Evolutionary conservation across 1,140 invertebrate species (phyloP).

Genomic region (Brachionus sp.): DNA sequence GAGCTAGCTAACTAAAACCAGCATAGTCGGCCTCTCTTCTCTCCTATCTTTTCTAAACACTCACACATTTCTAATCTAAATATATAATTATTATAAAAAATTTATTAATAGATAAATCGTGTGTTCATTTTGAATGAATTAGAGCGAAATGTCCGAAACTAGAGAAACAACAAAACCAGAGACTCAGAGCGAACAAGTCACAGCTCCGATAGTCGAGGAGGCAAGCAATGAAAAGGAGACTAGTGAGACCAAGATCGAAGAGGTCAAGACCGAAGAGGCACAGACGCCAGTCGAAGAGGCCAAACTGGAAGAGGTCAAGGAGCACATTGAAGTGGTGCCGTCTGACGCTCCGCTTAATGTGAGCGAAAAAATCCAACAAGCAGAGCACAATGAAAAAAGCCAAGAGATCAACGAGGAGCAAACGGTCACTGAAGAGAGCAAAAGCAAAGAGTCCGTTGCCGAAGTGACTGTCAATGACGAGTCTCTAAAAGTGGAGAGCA

Average conservation of each 20-base stretch:
- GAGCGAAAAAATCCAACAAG: not conserved
- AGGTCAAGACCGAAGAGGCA: not conserved
- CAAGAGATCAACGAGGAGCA: not conserved
- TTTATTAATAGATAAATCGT: not conserved
- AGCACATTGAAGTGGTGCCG: not conserved
- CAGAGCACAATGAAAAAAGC: not conserved
- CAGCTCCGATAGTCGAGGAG: not conserved
- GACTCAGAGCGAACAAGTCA: not conserved
- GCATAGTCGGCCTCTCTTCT: not conserved
- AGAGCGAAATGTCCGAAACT: not conserved
- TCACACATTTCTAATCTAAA: not conserved
- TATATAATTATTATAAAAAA: not conserved
- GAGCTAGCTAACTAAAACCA: not conserved
- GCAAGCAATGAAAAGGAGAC: not conserved
- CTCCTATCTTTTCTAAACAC: not conserved
- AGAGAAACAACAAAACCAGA: not conserved
- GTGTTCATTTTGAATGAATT: slow-evolving; percentile 9
- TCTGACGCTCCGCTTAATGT: not conserved
- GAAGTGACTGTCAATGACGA: not conserved
- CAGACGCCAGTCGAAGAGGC: not conserved
- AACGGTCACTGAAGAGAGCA: not conserved
- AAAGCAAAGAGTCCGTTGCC: not conserved
- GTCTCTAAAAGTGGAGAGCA: not conserved
- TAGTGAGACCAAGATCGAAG: not conserved
- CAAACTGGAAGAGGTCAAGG: not conserved